Percentiles rank a stretch among this genome's conserved stretches.
These are phyloP conservation scores for Dysmachus trigonus DNA, from an alignment of 2,888 invertebrate genomes.

Conservation along the genomic window DNA sequence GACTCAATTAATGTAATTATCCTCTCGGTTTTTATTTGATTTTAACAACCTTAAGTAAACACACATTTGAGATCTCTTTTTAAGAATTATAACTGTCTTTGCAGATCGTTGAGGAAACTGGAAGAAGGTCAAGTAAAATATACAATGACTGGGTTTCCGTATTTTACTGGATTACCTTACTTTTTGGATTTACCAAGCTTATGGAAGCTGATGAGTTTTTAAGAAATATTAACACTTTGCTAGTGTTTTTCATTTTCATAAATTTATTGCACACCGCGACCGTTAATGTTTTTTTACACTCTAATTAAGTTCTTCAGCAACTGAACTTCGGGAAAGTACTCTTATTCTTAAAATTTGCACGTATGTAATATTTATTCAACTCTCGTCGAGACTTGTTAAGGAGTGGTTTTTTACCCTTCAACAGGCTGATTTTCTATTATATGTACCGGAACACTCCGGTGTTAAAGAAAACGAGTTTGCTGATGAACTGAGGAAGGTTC, in stretches of 20 bases:
- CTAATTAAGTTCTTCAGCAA: neutral
- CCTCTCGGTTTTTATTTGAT: neutral
- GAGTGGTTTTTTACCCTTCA: no score
- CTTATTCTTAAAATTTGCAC: neutral
- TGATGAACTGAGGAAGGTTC: no score
- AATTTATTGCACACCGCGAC: neutral
- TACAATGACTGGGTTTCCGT: neutral
- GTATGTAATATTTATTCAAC: no score
- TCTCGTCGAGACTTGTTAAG: no score
- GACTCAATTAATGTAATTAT: conserved; percentile 25
- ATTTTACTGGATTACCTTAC: neutral
- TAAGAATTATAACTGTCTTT: neutral
- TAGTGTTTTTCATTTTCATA: neutral
- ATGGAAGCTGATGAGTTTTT: neutral
- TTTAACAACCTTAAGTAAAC: neutral
- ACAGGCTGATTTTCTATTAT: no score
- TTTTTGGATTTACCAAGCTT: neutral
- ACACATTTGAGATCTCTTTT: neutral
- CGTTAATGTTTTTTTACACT: neutral
- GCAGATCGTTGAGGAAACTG: neutral
- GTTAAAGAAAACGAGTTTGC: no score
- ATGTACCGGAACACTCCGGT: no score
- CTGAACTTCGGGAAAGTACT: neutral
- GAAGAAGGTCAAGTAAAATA: conserved; percentile 5
- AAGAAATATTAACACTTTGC: neutral